These are phyloP conservation scores for Caenorhabditis zanzibari DNA, from an alignment of 2,888 invertebrate genomes.

Conservation along the genomic window DNA sequence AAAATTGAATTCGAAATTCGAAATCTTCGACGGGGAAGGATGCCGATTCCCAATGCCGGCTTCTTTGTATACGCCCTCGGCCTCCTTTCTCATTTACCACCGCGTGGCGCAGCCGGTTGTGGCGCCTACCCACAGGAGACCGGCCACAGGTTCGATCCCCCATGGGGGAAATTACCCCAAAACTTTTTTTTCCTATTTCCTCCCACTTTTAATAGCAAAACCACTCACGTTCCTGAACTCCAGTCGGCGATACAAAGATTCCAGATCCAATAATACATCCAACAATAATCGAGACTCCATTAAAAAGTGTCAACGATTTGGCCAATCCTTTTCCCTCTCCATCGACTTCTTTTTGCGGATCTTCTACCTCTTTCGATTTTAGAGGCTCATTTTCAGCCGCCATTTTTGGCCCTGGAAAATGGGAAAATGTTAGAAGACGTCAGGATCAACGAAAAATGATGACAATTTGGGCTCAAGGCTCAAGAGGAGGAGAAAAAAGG, in stretches of 20 bases:
- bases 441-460: conserved; percentile 30
- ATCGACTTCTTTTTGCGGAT: conserved; percentile 3
- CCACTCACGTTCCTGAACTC: conserved; percentile 79
- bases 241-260: conserved; percentile 82
- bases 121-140: no score
- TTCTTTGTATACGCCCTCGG: no score
- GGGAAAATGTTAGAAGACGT: not conserved
- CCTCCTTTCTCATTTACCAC: no score
- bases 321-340: conserved; percentile 72
- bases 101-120: no score
- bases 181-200: not conserved
- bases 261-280: conserved; percentile 83
- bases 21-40: no score
- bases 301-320: conserved; percentile 79
- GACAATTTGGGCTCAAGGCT: conserved; percentile 32
- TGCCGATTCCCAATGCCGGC: no score
- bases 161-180: not conserved
- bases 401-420: conserved; percentile 29
- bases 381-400: conserved; percentile 58
- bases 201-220: no score
- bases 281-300: conserved; percentile 82
- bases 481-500: conserved; percentile 2
- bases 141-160: no score
- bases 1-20: no score
- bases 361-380: conserved; percentile 36